These are phyloP conservation scores for Hydractinia echinata DNA, from an alignment of 30 jellyfish, hydroid and myxozoan species.

Conservation along the genomic window DNA sequence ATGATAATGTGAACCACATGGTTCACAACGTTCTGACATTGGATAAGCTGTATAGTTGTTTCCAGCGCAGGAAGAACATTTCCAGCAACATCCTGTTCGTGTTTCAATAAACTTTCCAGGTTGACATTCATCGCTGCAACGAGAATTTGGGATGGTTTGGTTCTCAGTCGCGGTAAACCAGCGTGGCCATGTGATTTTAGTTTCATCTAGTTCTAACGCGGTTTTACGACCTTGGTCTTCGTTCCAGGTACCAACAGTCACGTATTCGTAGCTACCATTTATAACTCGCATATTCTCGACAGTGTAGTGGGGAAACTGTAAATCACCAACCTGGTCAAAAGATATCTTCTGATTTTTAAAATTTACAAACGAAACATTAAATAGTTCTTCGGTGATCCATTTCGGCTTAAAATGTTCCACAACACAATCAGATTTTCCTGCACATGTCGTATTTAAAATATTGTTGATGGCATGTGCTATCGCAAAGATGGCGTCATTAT, in stretches of 20 bases:
- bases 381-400: conserved; percentile 19
- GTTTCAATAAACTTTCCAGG: conserved; percentile 61
- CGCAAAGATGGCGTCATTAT: conserved; percentile 65
- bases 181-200: conserved; percentile 56
- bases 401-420: background rate
- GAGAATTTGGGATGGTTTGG: conserved; percentile 46
- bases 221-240: background rate
- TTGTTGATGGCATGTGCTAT: conserved; percentile 31
- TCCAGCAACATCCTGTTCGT: conserved; percentile 78
- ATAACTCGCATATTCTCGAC: conserved; percentile 56
- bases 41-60: conserved; percentile 37
- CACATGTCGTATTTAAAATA: conserved; percentile 27
- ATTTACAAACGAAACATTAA: conserved; percentile 44
- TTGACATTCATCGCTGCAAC: conserved; percentile 66
- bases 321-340: conserved; percentile 65
- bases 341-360: conserved; percentile 31
- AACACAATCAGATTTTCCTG: conserved; percentile 13
- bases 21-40: conserved; percentile 44
- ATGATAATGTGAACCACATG: conserved; percentile 38
- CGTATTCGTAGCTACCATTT: conserved; percentile 44
- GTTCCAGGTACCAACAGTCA: conserved; percentile 65
- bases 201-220: conserved; percentile 17
- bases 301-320: conserved; percentile 49
- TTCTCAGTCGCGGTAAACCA: background rate
- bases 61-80: conserved; percentile 54